Conservation (phyloP, 2,113 vertebrate species). For the Lagopus leucura region DNA sequence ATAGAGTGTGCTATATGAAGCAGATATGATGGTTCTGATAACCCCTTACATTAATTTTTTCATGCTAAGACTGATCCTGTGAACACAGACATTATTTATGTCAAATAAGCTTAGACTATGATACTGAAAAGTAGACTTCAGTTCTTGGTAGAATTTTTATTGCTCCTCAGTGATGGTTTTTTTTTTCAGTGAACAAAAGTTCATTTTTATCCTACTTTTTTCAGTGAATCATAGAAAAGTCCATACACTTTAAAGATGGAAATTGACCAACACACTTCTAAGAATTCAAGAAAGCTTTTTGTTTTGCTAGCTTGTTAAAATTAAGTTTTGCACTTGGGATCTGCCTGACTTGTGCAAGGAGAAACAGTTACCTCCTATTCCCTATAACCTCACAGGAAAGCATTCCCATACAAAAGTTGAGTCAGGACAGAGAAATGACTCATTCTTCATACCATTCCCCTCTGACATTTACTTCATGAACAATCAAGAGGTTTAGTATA, state of each 20-base stretch:
- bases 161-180: not conserved
- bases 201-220: not conserved
- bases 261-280: not conserved
- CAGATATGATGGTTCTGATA: not conserved
- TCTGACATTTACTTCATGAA: conserved; percentile 15
- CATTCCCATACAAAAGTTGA: not conserved
- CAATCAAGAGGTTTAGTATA: not conserved
- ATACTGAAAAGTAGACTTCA: not conserved
- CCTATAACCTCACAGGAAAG: not conserved
- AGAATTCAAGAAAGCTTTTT: not conserved
- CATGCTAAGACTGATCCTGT: not conserved
- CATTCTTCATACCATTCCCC: not conserved
- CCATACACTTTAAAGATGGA: not conserved
- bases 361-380: not conserved
- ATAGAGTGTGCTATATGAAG: not conserved
- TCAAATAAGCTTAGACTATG: not conserved
- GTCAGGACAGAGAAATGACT: conserved; percentile 43
- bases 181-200: not conserved
- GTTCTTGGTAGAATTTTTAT: not conserved
- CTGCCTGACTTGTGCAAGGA: not conserved
- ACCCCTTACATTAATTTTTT: not conserved
- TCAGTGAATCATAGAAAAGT: not conserved
- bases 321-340: not conserved
- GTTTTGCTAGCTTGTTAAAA: conserved; percentile 11
- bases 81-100: not conserved